Evolutionary conservation across 2,888 invertebrate genomes (phyloP).

Genomic region (Cremastinae sp.): DNA sequence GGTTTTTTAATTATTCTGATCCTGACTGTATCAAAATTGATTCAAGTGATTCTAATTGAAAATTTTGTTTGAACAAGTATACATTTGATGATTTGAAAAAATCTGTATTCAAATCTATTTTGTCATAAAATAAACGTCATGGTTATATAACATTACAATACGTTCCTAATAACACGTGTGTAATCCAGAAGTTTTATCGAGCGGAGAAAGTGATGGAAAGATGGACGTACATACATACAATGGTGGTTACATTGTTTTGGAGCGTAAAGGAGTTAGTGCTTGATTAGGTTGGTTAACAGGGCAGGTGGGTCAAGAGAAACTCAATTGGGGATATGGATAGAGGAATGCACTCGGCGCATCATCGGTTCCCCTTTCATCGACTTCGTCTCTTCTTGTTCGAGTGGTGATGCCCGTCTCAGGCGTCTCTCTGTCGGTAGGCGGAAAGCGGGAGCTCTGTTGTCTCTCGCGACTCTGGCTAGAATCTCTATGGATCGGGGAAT

Average conservation of each 20-base stretch:
- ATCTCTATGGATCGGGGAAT: constrained; percentile 46
- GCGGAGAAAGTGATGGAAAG: neutral
- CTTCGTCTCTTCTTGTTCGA: constrained; percentile 40
- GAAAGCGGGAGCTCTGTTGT: constrained; percentile 21
- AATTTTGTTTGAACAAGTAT: too few species aligned
- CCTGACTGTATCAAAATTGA: too few species aligned
- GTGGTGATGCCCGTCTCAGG: constrained; percentile 19
- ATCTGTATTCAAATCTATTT: too few species aligned
- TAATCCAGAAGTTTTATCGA: too few species aligned
- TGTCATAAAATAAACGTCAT: too few species aligned
- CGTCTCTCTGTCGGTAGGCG: too few species aligned
- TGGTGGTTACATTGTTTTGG: constrained; percentile 27
- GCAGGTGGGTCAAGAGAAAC: constrained; percentile 67
- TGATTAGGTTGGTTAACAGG: constrained; percentile 77
- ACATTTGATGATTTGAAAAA: too few species aligned
- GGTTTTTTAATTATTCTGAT: too few species aligned
- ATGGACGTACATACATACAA: constrained; percentile 16
- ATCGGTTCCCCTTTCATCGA: constrained; percentile 38
- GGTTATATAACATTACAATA: too few species aligned
- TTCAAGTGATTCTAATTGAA: too few species aligned
- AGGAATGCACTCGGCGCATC: constrained; percentile 39
- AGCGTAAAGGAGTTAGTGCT: constrained; percentile 68
- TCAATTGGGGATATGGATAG: constrained; percentile 73
- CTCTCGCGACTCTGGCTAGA: constrained; percentile 34
- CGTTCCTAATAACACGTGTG: too few species aligned